These are phyloP conservation scores for Pantherophis alleghaniensis DNA, from an alignment of 2,797 vertebrate species.

Conservation along the genomic window DNA sequence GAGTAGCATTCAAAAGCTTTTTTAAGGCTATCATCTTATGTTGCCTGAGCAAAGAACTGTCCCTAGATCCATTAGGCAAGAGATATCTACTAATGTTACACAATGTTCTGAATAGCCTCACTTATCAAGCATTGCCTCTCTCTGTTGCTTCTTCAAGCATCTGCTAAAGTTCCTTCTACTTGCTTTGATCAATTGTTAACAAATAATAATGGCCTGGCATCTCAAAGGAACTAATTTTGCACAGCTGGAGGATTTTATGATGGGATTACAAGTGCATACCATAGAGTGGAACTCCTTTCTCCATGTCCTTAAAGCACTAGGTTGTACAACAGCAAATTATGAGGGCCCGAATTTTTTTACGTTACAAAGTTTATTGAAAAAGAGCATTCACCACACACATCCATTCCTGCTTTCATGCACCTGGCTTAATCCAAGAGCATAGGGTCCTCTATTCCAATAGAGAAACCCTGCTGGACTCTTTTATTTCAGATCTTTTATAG, in stretches of 20 bases:
- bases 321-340: not conserved
- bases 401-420: not conserved
- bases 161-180: not conserved
- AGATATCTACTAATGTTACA: not conserved
- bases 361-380: not conserved
- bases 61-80: not conserved
- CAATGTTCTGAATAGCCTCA: not conserved
- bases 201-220: not conserved
- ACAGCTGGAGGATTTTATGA: not conserved
- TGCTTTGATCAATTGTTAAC: not conserved
- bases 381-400: not conserved
- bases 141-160: not conserved
- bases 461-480: not conserved
- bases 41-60: not conserved
- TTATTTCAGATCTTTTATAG: not conserved
- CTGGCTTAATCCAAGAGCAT: not conserved
- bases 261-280: not conserved
- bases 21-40: not conserved
- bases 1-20: not conserved
- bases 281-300: not conserved
- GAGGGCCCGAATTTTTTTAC: not conserved
- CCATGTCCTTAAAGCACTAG: not conserved
- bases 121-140: not conserved
- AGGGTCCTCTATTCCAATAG: not conserved
- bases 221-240: not conserved